Base-by-base conservation (phyloP, 2,888 invertebrate genomes). In the Acronicta psi region DNA sequence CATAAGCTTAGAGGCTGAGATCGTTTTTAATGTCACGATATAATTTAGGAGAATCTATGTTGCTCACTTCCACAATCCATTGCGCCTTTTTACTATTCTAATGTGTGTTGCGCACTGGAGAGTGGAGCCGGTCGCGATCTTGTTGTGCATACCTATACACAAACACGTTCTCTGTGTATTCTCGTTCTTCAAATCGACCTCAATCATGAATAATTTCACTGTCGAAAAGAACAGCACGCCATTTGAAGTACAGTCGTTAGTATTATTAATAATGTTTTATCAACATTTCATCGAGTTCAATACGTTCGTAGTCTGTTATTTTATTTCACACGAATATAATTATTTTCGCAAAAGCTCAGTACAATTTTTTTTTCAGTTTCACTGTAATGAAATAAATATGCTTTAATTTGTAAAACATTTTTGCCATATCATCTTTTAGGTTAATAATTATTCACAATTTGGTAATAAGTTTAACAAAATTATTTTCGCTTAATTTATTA, bases 331-430 rank as follows among this genome's bases (percentile, higher is more conserved):
- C 18, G 7, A 43, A 23, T 6, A 50, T 57, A 43, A 37, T 46
- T 54, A 47, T 43, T 42, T 67, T 45, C 11, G 67, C 58, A 69
- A 73, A 73, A 72, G 72, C 61, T 63, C 69, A 86, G 87, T 88
- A 87, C 88, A 87, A 88, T 41, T 44, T 42, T 43, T 46, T 58
- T 49, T 46, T n/a, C n/a, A n/a, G n/a, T n/a, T n/a, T n/a, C 14
- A n/a, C 52, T 46, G 17, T 23, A 29, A 25, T 31, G 10, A 34
- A 51, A 43, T 54, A 0, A 59, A 42, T 34, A 47, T 52, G 38
- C 29, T 47, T 69, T 55, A 25, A 45, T 42, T 76, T 56, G 29
- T 59, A 54, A 37, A 51, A 43, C 42, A 25, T 14, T 62, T 68
- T 68, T 68, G 74, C 69, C 68, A 74, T 74, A 71, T 64, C 56